Percentiles rank a stretch among this genome's conserved stretches.
phyloP scores from a whole-genome alignment of 2,888 invertebrate genomes.

The Gryllus longicercus region DNA sequence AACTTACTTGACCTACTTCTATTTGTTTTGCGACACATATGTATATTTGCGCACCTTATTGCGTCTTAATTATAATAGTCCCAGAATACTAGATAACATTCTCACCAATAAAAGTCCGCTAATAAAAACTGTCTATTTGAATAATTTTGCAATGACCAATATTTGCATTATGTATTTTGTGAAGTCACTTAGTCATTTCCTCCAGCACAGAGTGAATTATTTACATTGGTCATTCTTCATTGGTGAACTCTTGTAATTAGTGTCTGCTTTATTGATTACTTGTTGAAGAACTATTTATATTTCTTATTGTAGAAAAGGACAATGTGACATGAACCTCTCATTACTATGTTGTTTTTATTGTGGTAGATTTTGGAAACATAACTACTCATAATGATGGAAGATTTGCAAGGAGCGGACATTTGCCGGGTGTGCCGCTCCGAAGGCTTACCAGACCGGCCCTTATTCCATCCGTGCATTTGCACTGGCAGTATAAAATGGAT shows the following conservation, averaged over 20 bases:
- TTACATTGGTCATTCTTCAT: too few relatives aligned
- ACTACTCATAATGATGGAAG: slow-evolving; percentile 47
- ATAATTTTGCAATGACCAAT: background rate
- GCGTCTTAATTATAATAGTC: background rate
- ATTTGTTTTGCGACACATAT: background rate
- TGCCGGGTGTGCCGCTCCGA: slow-evolving; percentile 98
- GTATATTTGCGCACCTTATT: background rate
- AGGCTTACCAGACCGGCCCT: slow-evolving; percentile 82
- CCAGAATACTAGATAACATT: background rate
- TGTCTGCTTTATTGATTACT: background rate
- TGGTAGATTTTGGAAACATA: background rate
- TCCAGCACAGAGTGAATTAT: background rate
- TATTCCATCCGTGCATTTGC: slow-evolving; percentile 98
- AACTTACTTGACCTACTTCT: background rate
- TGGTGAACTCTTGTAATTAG: background rate
- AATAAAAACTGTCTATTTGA: background rate
- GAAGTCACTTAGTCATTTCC: background rate
- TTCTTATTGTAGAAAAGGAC: background rate
- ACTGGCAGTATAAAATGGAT: slow-evolving; percentile 99
- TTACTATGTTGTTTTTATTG: background rate
- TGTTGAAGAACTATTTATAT: background rate
- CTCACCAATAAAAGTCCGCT: background rate
- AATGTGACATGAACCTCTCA: background rate
- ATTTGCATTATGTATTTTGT: background rate
- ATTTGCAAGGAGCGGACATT: slow-evolving; percentile 74